A percentile compares a stretch with the other conserved stretches of the same genome.
Conservation (phyloP, 1,140 invertebrate species). For the Scaptomyza hsui region DNA sequence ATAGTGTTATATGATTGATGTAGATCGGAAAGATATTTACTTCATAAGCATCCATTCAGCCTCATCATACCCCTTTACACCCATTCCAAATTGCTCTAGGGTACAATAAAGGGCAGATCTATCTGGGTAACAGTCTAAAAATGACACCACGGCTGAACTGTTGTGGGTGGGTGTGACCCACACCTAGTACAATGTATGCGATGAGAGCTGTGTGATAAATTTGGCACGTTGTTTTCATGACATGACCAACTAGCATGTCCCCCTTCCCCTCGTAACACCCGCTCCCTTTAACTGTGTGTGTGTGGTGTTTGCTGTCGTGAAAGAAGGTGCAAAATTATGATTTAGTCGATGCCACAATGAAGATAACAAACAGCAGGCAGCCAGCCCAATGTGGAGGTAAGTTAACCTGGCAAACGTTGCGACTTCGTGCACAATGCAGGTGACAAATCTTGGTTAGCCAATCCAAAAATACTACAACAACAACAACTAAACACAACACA, state of each 20-base stretch:
- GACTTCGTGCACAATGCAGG: constrained; percentile 43
- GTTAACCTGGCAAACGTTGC: constrained; percentile 15
- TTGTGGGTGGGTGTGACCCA: constrained; percentile 24
- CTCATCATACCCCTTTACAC: neutral
- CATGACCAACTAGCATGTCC: constrained; percentile 34
- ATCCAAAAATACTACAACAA: constrained; percentile 7
- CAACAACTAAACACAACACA: constrained; percentile 9
- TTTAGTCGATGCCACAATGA: constrained; percentile 64
- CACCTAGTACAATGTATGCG: neutral
- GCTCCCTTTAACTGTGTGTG: neutral
- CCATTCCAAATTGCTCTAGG: neutral
- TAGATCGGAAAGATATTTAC: neutral
- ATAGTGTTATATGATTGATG: too few species aligned
- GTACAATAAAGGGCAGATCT: neutral
- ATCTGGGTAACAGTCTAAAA: neutral
- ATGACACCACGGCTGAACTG: neutral
- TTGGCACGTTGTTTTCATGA: constrained; percentile 43
- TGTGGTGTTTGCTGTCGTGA: constrained; percentile 31
- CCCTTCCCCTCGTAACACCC: neutral
- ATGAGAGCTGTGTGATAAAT: constrained; percentile 36
- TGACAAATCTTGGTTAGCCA: constrained; percentile 63
- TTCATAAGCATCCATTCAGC: too few species aligned
- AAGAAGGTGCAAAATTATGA: constrained; percentile 64
- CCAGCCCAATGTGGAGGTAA: neutral
- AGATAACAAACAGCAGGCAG: constrained; percentile 54